Conservation (phyloP, 2,797 vertebrate species). For the Loris lydekkerianus region DNA sequence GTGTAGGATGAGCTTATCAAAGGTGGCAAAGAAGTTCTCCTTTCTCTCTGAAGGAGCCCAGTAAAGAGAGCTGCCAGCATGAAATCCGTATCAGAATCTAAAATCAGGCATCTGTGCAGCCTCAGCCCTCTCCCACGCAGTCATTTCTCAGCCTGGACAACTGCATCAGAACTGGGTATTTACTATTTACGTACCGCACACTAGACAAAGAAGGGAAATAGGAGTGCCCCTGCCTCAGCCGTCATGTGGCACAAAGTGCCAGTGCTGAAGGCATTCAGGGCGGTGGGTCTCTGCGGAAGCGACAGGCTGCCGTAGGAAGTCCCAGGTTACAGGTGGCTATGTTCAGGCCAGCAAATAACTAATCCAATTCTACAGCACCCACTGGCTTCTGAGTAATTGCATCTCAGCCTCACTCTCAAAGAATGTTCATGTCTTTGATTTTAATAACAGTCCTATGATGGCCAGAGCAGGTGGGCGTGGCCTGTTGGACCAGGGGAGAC, state of each 20-base stretch:
- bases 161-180: accelerated
- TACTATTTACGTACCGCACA: neutral
- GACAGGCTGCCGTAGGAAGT: neutral
- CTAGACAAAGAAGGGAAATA: neutral
- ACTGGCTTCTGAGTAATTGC: neutral
- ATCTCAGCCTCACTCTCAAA: neutral
- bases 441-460: neutral
- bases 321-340: neutral
- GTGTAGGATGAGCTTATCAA: neutral
- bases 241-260: accelerated
- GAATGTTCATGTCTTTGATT: neutral
- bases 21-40: neutral
- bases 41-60: neutral
- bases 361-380: neutral
- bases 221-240: accelerated
- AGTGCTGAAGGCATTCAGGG: neutral
- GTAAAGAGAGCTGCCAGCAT: neutral
- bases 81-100: neutral
- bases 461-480: neutral
- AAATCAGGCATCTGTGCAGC: neutral
- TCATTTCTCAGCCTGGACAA: neutral
- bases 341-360: neutral
- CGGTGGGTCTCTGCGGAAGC: accelerated
- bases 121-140: neutral
- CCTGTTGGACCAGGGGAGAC: neutral